phyloP scores from a whole-genome alignment of 2,113 vertebrate species.

The Burhinus oedicnemus region DNA sequence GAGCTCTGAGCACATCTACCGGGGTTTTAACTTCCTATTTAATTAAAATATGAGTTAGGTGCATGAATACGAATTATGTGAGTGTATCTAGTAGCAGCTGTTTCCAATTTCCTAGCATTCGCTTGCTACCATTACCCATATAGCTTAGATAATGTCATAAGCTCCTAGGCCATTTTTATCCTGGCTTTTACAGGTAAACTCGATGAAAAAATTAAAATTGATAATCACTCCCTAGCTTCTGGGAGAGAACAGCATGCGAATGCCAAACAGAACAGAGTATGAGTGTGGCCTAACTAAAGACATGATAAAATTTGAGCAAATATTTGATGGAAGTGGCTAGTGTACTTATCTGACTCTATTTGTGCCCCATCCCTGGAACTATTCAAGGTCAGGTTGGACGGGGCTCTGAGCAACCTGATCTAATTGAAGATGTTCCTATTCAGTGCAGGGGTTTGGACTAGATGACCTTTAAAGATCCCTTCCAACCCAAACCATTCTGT shows the following conservation, averaged over 20 bases:
- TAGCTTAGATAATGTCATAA: neutral
- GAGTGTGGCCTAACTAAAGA: neutral
- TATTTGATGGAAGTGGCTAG: neutral
- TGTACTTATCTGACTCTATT: neutral
- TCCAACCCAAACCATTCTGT: neutral
- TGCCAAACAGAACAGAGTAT: neutral
- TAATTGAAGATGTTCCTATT: neutral
- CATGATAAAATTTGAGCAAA: neutral
- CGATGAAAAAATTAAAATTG: neutral
- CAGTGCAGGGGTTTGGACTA: accelerated
- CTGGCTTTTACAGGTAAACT: neutral
- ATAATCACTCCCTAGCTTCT: neutral
- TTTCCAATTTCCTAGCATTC: neutral
- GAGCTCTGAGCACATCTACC: neutral
- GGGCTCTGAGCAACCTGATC: neutral
- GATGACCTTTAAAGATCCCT: neutral
- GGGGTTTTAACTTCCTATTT: neutral
- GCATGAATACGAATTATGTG: neutral
- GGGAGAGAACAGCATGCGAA: neutral
- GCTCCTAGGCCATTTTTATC: neutral
- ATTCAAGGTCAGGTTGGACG: neutral
- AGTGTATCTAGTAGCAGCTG: neutral
- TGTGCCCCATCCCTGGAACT: neutral
- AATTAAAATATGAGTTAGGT: neutral
- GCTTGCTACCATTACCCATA: neutral